Percentiles rank a stretch among this genome's conserved stretches.
phyloP scores from a whole-genome alignment of 2,113 vertebrate genomes.

The Podiceps cristatus region DNA sequence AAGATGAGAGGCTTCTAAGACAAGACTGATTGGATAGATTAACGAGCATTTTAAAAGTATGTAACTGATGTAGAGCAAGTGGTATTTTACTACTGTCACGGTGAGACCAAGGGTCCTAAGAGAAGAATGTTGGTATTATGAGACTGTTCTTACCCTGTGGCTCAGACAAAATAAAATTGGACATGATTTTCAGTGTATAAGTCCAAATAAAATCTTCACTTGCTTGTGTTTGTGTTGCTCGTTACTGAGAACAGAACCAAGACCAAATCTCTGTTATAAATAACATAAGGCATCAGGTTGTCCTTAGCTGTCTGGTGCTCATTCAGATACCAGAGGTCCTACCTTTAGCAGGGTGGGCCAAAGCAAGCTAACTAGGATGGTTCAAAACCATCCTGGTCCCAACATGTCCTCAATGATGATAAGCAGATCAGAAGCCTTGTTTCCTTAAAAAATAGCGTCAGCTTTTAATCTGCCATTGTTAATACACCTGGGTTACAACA shows the following conservation, averaged over 20 bases:
- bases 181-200: not conserved
- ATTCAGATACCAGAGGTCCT: not conserved
- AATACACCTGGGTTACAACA: not conserved
- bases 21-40: not conserved
- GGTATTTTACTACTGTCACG: not conserved
- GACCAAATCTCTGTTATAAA: not conserved
- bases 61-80: not conserved
- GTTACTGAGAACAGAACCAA: not conserved
- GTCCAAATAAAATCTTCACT: not conserved
- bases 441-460: not conserved
- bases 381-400: not conserved
- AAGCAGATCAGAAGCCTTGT: not conserved
- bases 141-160: not conserved
- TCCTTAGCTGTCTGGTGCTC: not conserved
- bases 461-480: not conserved
- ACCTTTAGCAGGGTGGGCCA: not conserved
- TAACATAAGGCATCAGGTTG: not conserved
- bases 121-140: not conserved
- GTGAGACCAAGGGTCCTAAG: not conserved
- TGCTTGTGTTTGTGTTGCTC: not conserved
- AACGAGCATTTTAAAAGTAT: not conserved
- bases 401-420: not conserved
- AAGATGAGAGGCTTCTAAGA: not conserved
- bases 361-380: not conserved
- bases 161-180: not conserved